Base-by-base conservation (phyloP, 2,888 invertebrate species). In the Hydriomena furcata region DNA sequence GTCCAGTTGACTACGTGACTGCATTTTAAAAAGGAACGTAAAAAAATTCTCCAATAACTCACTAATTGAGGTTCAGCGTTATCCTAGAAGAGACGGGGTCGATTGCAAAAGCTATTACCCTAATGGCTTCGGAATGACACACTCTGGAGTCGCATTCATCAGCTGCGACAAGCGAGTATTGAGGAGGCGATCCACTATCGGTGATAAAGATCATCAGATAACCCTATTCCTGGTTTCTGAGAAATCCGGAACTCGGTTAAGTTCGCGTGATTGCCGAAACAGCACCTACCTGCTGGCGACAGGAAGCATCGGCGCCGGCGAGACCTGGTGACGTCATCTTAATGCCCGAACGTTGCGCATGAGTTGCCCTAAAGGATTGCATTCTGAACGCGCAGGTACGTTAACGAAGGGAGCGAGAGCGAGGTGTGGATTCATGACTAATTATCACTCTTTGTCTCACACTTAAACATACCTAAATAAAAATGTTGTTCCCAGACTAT, bases 301-400 rank as follows among this genome's bases (percentile, higher is more conserved):
- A 41, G 60, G 57, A 55, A 57, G 55, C 49, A 54, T 36, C 51
- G 59, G 42, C 48, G 55, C 30, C 50, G 34, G 37, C 38, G 52
- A 27, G 44, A 32, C 47, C 38, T 31, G 32, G 36, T 56, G 58
- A 61, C 60, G 60, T 58, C 60, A 60, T 35, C 12, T 17, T 17
- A n/a, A 2, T 10, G 13, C 24, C 28, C 8, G 21, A 40, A 5
- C n/a, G 13, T 7, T 30, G 31, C 46, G 32, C 24, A 23, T n/a
- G n/a, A 32, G 10, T 6, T n/a, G 8, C 35, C 24, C 23, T 35
- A 45, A 40, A 35, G 35, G 53, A 49, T 52, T 52, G 55, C 54
- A 52, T 49, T 37, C 30, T 24, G 36, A n/a, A 32, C 10, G 20
- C 45, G 20, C 45, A 46, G 45, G 45, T 45, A 45, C 30, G 10